Evolutionary conservation across 2,888 invertebrate species (phyloP).

Genomic region (Linnaemya vulpina): DNA sequence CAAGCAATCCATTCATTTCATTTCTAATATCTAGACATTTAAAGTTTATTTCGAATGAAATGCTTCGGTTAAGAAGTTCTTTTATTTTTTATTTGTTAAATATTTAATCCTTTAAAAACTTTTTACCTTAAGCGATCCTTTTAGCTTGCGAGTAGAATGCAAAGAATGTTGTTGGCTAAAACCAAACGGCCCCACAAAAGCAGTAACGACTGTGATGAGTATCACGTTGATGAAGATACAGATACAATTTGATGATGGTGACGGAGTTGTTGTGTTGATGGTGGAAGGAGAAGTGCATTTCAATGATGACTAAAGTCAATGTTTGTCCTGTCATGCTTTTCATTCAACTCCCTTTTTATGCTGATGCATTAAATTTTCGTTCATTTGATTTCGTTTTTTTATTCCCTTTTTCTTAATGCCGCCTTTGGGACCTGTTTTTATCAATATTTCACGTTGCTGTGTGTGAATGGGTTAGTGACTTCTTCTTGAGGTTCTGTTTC

Average conservation of each 20-base stretch:
- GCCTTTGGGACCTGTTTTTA: constrained; percentile 48
- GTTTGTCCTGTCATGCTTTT: constrained; percentile 37
- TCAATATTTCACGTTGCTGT: constrained; percentile 45
- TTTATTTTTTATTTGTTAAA: constrained; percentile 19
- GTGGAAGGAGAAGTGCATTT: constrained; percentile 40
- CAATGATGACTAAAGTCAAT: constrained; percentile 51
- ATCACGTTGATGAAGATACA: constrained; percentile 4
- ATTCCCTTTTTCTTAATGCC: constrained; percentile 48
- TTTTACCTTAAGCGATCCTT: not conserved
- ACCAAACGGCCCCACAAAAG: constrained; percentile 33
- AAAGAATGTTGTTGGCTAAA: too few species aligned
- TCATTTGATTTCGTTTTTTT: constrained; percentile 16
- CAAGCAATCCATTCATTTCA: constrained; percentile 25
- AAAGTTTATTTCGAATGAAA: constrained; percentile 32
- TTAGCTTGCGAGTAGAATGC: not conserved
- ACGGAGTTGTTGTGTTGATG: not conserved
- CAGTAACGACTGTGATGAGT: constrained; percentile 3
- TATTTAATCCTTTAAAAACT: constrained; percentile 27
- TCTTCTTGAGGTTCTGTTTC: too few species aligned
- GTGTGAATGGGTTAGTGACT: not conserved
- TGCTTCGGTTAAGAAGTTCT: not conserved
- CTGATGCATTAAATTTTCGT: constrained; percentile 30
- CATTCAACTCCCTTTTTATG: constrained; percentile 27
- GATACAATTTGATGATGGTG: constrained; percentile 25
- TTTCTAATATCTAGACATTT: constrained; percentile 15